These are phyloP conservation scores for Pterostichus niger DNA, from an alignment of 2,888 invertebrate genomes.

Conservation along the genomic window DNA sequence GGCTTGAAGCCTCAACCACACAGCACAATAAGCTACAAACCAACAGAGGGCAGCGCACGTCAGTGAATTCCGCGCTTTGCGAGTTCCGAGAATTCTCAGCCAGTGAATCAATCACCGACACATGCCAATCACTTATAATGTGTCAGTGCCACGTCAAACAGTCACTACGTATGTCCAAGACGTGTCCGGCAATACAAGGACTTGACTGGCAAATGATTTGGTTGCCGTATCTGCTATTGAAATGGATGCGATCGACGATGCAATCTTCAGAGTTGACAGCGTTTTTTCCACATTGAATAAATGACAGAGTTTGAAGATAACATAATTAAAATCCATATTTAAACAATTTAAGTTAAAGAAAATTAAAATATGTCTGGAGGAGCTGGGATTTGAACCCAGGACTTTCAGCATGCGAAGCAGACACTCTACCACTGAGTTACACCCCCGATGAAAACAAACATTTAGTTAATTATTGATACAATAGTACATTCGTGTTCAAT, in stretches of 20 bases:
- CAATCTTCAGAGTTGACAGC: too few species aligned
- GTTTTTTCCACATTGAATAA: too few species aligned
- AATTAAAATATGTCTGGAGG: conserved; percentile 71
- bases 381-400: conserved; percentile 76
- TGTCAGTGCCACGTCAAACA: conserved; percentile 57
- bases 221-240: conserved; percentile 37
- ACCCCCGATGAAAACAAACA: conserved; percentile 72
- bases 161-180: conserved; percentile 54
- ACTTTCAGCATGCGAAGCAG: conserved; percentile 79
- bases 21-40: conserved; percentile 10
- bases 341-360: too few species aligned
- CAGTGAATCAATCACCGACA: conserved; percentile 64
- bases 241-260: too few species aligned
- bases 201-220: conserved; percentile 47
- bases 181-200: conserved; percentile 41
- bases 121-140: conserved; percentile 58
- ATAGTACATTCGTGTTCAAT: too few species aligned
- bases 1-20: conserved; percentile 14
- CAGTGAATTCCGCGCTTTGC: conserved; percentile 14
- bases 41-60: neutral
- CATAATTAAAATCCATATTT: too few species aligned
- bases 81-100: conserved; percentile 21
- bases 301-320: too few species aligned
- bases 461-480: too few species aligned
- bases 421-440: conserved; percentile 78